Evolutionary conservation across 1,140 invertebrate species (phyloP).

Genomic region (Drosophila yakuba): DNA sequence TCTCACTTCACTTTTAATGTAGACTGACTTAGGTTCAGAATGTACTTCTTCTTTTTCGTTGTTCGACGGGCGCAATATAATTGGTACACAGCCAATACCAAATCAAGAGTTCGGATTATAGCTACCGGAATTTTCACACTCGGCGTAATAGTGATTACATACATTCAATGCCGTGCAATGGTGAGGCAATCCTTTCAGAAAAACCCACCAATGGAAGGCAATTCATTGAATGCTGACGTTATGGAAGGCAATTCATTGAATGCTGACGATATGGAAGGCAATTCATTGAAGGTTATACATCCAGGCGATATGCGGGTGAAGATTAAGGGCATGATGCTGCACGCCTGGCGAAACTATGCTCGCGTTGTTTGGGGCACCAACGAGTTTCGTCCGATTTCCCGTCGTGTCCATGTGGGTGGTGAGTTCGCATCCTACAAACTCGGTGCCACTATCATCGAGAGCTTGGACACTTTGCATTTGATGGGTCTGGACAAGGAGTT

Average conservation of each 20-base stretch:
- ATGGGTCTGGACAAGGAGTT: conserved; percentile 98
- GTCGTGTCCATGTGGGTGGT: conserved; percentile 94
- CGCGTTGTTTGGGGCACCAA: conserved; percentile 99
- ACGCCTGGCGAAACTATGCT: conserved; percentile 97
- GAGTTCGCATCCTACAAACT: conserved; percentile 95
- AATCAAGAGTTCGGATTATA: neutral
- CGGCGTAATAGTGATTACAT: neutral
- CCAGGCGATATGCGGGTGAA: conserved; percentile 38
- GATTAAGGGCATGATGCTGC: conserved; percentile 93
- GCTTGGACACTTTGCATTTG: conserved; percentile 97
- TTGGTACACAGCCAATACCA: conserved; percentile 10
- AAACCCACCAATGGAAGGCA: too few species aligned
- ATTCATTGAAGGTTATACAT: neutral
- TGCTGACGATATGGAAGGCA: neutral
- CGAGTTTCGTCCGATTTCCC: conserved; percentile 95
- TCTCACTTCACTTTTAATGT: neutral
- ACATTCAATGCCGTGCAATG: neutral
- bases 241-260: neutral
- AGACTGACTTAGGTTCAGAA: neutral
- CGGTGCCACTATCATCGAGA: conserved; percentile 98
- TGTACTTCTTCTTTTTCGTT: conserved; percentile 20
- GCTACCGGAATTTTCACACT: neutral
- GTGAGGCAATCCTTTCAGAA: neutral
- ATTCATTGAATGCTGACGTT: too few species aligned
- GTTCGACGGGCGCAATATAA: conserved; percentile 8